Percentiles rank a stretch among this genome's conserved stretches.
Evolutionary conservation across 2,113 vertebrate species (phyloP).

Genomic region (Puntigrus tetrazona): DNA sequence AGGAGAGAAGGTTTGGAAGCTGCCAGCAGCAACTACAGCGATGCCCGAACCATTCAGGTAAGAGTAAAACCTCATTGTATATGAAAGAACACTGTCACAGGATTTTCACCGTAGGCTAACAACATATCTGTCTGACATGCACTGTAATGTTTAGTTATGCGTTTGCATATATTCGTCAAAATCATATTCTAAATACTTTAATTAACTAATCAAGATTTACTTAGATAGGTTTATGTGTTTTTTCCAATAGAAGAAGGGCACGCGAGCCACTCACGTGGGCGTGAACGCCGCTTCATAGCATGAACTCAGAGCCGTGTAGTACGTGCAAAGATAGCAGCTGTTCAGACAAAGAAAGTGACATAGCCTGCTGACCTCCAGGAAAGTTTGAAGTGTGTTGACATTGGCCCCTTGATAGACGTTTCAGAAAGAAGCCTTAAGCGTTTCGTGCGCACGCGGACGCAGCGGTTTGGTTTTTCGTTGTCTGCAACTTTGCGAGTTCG

Average conservation of each 20-base stretch:
- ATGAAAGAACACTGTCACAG: neutral
- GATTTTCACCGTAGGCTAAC: neutral
- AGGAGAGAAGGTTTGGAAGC: conserved; percentile 47
- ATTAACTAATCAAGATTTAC: neutral
- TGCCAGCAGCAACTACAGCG: conserved; percentile 63
- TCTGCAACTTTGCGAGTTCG: neutral
- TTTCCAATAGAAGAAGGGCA: neutral
- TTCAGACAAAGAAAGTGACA: conserved; percentile 46
- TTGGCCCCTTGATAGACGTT: neutral
- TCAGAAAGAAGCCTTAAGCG: neutral
- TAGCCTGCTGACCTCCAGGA: neutral
- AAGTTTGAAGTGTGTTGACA: neutral
- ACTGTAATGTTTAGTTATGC: neutral
- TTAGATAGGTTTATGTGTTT: neutral
- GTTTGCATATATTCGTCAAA: neutral
- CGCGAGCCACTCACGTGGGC: neutral
- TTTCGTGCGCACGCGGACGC: neutral
- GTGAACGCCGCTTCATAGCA: neutral
- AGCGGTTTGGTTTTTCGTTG: no score
- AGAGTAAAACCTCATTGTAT: neutral
- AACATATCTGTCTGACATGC: neutral
- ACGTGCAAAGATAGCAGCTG: conserved; percentile 58
- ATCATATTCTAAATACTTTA: neutral
- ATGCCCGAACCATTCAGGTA: conserved; percentile 73
- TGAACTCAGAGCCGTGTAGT: conserved; percentile 51